Conservation (phyloP, 2,113 vertebrate species). For the Syrmaticus mikado region DNA sequence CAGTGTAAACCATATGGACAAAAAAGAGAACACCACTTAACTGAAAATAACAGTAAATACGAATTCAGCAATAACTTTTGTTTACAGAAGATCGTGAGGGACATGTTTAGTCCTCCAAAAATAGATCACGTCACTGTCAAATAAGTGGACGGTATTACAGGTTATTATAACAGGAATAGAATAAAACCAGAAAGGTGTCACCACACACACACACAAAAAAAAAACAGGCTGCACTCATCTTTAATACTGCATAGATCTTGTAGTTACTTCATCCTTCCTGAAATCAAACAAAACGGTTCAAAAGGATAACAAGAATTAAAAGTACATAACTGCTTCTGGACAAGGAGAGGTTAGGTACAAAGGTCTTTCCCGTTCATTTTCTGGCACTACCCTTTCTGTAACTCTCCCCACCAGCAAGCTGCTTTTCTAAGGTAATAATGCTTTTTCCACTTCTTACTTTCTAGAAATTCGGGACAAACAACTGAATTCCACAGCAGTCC, state of each 20-base stretch:
- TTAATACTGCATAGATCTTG: background rate
- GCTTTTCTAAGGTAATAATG: no score
- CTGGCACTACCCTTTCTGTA: no score
- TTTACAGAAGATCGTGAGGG: background rate
- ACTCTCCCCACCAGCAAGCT: no score
- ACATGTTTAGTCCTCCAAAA: background rate
- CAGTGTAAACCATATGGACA: background rate
- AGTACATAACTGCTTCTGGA: background rate
- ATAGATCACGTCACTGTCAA: background rate
- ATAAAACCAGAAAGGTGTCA: fast-evolving
- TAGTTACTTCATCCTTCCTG: background rate
- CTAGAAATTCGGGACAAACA: background rate
- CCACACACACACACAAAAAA: fast-evolving
- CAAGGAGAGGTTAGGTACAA: background rate
- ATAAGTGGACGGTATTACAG: background rate
- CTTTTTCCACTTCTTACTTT: background rate
- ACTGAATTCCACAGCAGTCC: background rate
- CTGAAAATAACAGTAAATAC: background rate
- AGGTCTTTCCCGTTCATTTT: background rate
- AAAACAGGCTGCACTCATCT: background rate
- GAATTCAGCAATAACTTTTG: background rate
- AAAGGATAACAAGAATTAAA: background rate
- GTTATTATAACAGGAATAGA: background rate
- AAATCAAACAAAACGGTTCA: background rate
- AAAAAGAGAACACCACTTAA: background rate